Evolutionary conservation across 2,888 invertebrate genomes (phyloP).

Genomic region (Embidobia sp.): DNA sequence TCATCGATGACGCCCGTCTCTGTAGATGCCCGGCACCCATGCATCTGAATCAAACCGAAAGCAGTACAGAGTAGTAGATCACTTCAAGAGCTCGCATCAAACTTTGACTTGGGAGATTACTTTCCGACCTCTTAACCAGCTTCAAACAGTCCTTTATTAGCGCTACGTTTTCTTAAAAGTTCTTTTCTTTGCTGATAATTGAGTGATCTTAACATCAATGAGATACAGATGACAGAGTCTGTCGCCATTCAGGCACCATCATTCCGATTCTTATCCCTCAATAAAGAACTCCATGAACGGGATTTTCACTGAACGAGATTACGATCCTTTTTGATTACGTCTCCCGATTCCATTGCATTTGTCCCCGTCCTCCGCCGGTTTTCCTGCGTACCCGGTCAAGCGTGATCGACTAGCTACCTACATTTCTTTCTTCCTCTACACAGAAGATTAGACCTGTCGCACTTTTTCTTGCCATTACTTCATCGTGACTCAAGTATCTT

Average conservation of each 20-base stretch:
- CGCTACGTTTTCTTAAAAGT: constrained; percentile 25
- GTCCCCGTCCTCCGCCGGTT: constrained; percentile 12
- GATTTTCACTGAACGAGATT: constrained; percentile 54
- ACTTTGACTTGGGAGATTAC: constrained; percentile 13
- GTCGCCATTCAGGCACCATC: constrained; percentile 47
- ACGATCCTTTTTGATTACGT: constrained; percentile 63
- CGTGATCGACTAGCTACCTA: constrained; percentile 58
- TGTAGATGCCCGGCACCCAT: no score
- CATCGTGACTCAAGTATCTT: constrained; percentile 9
- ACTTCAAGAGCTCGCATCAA: background rate
- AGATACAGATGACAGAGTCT: constrained; percentile 55
- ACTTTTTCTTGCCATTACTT: constrained; percentile 32
- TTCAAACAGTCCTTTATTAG: constrained; percentile 43
- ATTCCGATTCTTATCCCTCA: constrained; percentile 52
- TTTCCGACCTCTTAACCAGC: constrained; percentile 14
- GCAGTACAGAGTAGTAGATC: no score
- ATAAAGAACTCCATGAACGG: constrained; percentile 58
- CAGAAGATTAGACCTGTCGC: constrained; percentile 48
- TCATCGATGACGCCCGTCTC: constrained; percentile 9
- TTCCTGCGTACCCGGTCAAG: constrained; percentile 50
- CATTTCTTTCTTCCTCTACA: constrained; percentile 42
- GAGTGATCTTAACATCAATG: constrained; percentile 50
- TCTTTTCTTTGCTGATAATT: constrained; percentile 31
- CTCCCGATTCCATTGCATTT: constrained; percentile 48
- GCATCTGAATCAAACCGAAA: no score